phyloP scores from a whole-genome alignment of 2,797 vertebrate genomes.

The Morus bassanus region DNA sequence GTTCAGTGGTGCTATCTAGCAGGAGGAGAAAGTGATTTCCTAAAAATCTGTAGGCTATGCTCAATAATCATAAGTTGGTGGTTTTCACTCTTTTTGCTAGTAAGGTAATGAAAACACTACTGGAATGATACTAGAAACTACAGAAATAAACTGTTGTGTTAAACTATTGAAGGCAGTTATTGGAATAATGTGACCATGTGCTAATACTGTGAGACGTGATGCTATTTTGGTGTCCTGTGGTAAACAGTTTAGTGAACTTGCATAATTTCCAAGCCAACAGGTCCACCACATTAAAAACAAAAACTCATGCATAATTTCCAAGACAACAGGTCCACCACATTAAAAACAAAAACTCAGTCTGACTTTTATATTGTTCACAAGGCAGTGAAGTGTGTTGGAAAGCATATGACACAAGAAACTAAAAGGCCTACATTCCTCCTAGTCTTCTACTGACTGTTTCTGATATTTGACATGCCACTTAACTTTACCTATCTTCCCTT shows the following conservation, averaged over 20 bases:
- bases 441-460: not conserved
- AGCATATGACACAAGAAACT: not conserved
- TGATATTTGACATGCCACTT: not conserved
- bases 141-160: not conserved
- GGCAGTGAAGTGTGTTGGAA: not conserved
- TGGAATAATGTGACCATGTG: not conserved
- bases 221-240: not conserved
- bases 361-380: not conserved
- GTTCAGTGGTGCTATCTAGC: not conserved
- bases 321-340: not conserved
- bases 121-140: not conserved
- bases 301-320: not conserved
- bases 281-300: not conserved
- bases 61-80: not conserved
- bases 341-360: not conserved
- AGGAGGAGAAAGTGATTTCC: not conserved
- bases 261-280: not conserved
- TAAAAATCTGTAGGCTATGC: not conserved
- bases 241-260: not conserved
- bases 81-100: not conserved
- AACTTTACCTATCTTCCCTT: not conserved
- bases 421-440: not conserved
- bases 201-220: not conserved
- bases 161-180: not conserved
- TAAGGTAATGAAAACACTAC: not conserved